Percentiles rank a stretch among this genome's conserved stretches.
Conservation (phyloP, 2,797 vertebrate species). For the Helarctos malayanus region DNA sequence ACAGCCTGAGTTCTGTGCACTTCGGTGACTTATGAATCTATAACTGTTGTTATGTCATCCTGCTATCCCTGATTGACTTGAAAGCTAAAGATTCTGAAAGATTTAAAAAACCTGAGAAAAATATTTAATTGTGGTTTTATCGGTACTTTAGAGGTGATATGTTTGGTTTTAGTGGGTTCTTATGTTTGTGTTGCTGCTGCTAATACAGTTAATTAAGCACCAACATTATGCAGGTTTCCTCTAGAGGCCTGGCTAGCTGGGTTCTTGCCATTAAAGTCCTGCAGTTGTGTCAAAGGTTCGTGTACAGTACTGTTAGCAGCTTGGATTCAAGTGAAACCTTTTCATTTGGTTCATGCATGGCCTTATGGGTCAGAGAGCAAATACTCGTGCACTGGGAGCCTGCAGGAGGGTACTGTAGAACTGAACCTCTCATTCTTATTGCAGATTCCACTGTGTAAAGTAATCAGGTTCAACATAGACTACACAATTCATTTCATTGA, state of each 20-base stretch:
- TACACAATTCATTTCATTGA: conserved; percentile 99
- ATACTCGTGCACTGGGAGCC: not conserved
- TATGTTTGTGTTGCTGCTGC: conserved; percentile 17
- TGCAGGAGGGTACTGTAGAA: not conserved
- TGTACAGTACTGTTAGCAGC: not conserved
- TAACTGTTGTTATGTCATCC: not conserved
- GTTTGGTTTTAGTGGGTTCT: conserved; percentile 44
- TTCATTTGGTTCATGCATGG: not conserved
- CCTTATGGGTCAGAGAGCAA: conserved; percentile 1
- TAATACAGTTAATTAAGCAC: conserved; percentile 15
- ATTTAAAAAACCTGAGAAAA: conserved; percentile 16
- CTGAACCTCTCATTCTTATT: conserved; percentile 76
- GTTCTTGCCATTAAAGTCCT: not conserved
- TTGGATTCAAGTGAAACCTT: not conserved
- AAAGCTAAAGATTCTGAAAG: conserved; percentile 44
- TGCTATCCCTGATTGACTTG: not conserved
- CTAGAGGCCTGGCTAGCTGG: not conserved
- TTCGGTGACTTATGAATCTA: not conserved
- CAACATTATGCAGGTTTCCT: not conserved
- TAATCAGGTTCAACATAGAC: conserved; percentile 99
- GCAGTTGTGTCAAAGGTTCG: not conserved
- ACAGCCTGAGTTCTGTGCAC: not conserved
- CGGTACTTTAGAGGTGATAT: not conserved
- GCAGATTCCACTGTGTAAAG: conserved; percentile 98
- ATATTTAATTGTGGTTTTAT: conserved; percentile 24